phyloP scores from a whole-genome alignment of 2,797 vertebrate species.

The Mormyrus proboscirostris region DNA sequence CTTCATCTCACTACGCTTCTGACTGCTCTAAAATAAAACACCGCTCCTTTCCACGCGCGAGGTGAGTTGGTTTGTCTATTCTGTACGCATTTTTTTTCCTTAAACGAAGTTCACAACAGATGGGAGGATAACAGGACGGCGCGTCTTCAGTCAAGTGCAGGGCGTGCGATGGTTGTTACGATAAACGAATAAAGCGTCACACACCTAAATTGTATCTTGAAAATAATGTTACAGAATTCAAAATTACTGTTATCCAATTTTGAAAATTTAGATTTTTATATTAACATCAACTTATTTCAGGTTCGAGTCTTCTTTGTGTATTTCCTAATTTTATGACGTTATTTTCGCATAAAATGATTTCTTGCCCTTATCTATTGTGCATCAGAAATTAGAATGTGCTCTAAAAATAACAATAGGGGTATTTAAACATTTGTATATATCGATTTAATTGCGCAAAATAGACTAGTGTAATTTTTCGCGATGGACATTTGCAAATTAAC shows the following conservation, averaged over 20 bases:
- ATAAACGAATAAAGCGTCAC: not conserved
- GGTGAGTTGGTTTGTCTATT: slow-evolving; percentile 52
- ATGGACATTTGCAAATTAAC: not conserved
- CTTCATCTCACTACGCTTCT: not conserved
- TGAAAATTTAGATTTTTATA: not conserved
- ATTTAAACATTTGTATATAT: not conserved
- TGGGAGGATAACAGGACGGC: not conserved
- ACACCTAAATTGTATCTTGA: not conserved
- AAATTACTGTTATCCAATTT: not conserved
- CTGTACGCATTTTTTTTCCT: not conserved
- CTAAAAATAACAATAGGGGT: not conserved
- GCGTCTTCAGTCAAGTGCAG: not conserved
- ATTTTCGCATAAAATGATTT: not conserved
- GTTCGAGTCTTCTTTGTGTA: not conserved
- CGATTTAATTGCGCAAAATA: not conserved
- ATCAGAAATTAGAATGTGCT: not conserved
- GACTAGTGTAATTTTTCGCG: not conserved
- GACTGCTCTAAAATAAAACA: not conserved
- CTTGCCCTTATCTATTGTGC: not conserved
- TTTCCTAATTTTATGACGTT: not conserved
- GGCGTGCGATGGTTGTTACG: not conserved
- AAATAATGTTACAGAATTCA: not conserved
- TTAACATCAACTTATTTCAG: not conserved
- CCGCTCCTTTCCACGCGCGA: slow-evolving; percentile 46
- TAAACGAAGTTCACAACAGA: not conserved